These are phyloP conservation scores for Platycercus adscitus DNA, from an alignment of 2,113 vertebrate species.

Conservation along the genomic window DNA sequence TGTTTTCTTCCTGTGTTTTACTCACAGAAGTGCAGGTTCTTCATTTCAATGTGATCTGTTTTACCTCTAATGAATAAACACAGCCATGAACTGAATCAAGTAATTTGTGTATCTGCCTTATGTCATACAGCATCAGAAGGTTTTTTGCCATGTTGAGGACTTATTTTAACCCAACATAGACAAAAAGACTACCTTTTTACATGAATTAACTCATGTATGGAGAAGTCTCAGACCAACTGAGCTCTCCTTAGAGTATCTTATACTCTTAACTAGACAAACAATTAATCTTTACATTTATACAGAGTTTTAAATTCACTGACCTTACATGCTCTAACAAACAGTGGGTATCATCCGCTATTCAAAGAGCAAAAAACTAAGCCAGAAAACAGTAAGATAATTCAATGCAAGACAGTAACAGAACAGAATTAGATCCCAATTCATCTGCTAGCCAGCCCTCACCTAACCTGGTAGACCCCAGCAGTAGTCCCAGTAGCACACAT, in stretches of 20 bases:
- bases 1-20: not conserved
- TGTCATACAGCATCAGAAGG: not conserved
- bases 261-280: not conserved
- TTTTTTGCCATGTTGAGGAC: not conserved
- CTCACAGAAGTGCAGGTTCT: not conserved
- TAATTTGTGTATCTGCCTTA: not conserved
- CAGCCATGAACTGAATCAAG: rapidly evolving
- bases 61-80: not conserved
- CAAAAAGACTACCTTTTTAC: not conserved
- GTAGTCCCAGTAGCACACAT: not conserved
- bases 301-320: not conserved
- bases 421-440: not conserved
- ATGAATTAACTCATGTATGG: not conserved
- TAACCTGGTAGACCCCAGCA: not conserved
- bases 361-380: not conserved
- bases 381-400: not conserved
- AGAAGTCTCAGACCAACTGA: not conserved
- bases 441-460: not conserved
- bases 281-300: not conserved
- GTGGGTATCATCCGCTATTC: not conserved
- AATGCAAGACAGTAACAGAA: not conserved
- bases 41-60: not conserved
- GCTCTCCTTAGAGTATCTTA: not conserved
- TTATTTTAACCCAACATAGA: not conserved
- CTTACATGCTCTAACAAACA: not conserved